phyloP scores from a whole-genome alignment of 1,140 invertebrate species.

The Dreissena rostriformis region DNA sequence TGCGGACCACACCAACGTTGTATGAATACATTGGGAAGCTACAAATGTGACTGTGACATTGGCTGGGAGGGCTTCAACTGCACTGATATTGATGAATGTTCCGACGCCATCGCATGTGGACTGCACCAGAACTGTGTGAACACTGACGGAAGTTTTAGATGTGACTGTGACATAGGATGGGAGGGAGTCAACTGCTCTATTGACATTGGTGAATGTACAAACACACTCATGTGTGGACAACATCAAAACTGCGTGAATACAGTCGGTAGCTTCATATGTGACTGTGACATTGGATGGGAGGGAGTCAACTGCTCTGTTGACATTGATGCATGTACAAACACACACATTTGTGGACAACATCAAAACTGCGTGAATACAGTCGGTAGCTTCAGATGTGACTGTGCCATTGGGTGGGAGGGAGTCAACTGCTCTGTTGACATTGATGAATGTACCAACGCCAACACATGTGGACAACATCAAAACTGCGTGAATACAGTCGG shows the following conservation, averaged over 20 bases:
- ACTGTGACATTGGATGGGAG: not conserved
- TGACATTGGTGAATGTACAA: constrained; percentile 22
- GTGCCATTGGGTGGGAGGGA: not conserved
- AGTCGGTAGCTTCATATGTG: not conserved
- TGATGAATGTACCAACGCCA: not conserved
- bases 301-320: not conserved
- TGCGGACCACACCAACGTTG: too few relatives aligned
- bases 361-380: too few relatives aligned
- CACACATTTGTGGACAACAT: too few relatives aligned
- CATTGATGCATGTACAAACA: not conserved
- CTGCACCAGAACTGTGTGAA: not conserved
- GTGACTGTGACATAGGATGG: not conserved
- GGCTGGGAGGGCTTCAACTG: not conserved
- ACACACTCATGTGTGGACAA: not conserved
- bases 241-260: not conserved
- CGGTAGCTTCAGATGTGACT: not conserved
- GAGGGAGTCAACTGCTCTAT: not conserved
- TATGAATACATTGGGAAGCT: too few relatives aligned
- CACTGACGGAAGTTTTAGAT: constrained; percentile 3
- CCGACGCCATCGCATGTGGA: not conserved
- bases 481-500: too few relatives aligned
- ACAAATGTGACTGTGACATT: too few relatives aligned
- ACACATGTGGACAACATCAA: too few relatives aligned
- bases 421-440: not conserved
- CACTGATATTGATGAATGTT: constrained; percentile 3